Base-by-base conservation (phyloP, 2,797 vertebrate genomes). In the Rousettus madagascariensis region DNA sequence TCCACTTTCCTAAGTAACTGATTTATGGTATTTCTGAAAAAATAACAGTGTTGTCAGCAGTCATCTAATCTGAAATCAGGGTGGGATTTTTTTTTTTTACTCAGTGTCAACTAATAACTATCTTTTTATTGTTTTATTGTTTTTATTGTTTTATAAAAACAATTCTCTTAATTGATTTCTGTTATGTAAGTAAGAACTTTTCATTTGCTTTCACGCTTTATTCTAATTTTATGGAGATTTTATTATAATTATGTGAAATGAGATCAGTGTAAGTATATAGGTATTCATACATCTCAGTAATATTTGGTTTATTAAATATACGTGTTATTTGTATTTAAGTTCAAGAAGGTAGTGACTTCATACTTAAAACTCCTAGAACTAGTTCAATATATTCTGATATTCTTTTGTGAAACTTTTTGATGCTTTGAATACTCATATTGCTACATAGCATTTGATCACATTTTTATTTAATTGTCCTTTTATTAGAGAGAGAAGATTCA, bases 401-500 rank as follows among this genome's bases (percentile, higher is more conserved):
- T 72, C 86, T 96, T 63, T 66, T 83, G 6, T 96, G 65, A 77
- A 96, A 96, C 53, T 95, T 51, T 49, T 95, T 92, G 59, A 87
- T 97, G 30, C 55, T 79, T 92, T 86, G 28, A 84, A 90, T 96
- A 41, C 26, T 93, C 7, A 71, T 78, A 91, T 94, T 96, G 69
- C 46, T 17, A 92, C 80, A 49, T 90, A 97, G 28, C 33, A 69
- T 71, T 95, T 95, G 33, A 95, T 85, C 22, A 66, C n/a, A 71
- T 63, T 98, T 92, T 96, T 96, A n/a, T 97, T 96, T 83, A 75
- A 96, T 96, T 97, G 13, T 98, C 19, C 97, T 97, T 98, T 95
- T 97, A 95, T 38, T 97, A 99, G 99, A 99, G 99, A 98, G 99
- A 99, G 98, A 99, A 98, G 97, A 98, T 99, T 98, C 99, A 99